Percentiles rank a stretch among this genome's conserved stretches.
Conservation (phyloP, 2,797 vertebrate species). For the Pangasius krempfi region DNA sequence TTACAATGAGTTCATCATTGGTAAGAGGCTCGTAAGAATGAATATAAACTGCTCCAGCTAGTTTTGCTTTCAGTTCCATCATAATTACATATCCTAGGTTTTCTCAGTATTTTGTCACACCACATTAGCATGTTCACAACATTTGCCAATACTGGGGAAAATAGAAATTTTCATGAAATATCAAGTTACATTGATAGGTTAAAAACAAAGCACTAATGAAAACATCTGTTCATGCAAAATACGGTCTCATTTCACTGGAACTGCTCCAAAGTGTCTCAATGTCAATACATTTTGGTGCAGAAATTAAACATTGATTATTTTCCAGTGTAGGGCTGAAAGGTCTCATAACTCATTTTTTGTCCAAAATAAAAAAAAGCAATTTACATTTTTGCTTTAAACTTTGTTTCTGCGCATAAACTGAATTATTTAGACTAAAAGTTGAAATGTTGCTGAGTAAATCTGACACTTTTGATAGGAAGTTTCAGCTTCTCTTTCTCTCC, state of each 20-base stretch:
- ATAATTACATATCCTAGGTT: not conserved
- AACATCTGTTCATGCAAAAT: slow-evolving; percentile 33
- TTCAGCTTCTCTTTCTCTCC: not conserved
- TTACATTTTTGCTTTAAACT: slow-evolving; percentile 32
- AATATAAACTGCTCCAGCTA: not conserved
- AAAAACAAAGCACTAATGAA: slow-evolving; percentile 33
- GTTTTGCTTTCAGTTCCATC: not conserved
- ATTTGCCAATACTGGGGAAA: not conserved
- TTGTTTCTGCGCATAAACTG: slow-evolving; percentile 18
- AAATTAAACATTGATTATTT: slow-evolving; percentile 47
- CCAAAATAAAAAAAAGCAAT: slow-evolving; percentile 17
- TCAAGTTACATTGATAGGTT: slow-evolving; percentile 1
- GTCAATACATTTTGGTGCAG: slow-evolving; percentile 37
- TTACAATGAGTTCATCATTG: not conserved
- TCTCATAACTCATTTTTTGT: slow-evolving; percentile 29
- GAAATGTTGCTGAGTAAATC: slow-evolving; percentile 25
- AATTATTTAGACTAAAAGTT: slow-evolving; percentile 47
- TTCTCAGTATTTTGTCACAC: not conserved
- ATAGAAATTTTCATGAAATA: not conserved
- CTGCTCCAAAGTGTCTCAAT: slow-evolving; percentile 7
- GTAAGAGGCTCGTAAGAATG: not conserved
- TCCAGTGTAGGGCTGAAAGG: slow-evolving; percentile 24
- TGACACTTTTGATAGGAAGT: slow-evolving; percentile 25
- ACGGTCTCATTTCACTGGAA: slow-evolving; percentile 26
- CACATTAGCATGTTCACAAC: not conserved